Percentiles rank a stretch among this genome's conserved stretches.
phyloP scores from a whole-genome alignment of 2,113 vertebrate species.

The Muntiacus reevesi region DNA sequence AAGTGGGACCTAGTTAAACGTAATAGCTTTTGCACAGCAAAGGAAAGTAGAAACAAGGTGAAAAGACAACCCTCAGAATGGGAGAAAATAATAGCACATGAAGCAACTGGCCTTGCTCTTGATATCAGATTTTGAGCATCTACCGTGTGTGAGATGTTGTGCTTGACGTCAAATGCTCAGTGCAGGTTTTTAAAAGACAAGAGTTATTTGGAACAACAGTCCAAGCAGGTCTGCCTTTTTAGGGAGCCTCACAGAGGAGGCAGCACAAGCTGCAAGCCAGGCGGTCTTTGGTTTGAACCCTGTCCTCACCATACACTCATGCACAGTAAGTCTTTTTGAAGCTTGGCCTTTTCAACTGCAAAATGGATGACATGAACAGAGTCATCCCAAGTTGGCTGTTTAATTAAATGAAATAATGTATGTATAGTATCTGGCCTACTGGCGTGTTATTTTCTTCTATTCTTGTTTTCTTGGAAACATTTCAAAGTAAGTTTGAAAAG shows the following conservation, averaged over 20 bases:
- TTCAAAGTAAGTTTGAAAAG: not conserved
- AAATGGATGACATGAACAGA: not conserved
- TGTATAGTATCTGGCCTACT: not conserved
- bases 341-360: not conserved
- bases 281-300: not conserved
- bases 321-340: not conserved
- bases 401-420: not conserved
- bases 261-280: not conserved
- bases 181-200: slow-evolving; percentile 35
- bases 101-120: not conserved
- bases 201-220: slow-evolving; percentile 3
- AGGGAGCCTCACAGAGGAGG: not conserved
- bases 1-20: not conserved
- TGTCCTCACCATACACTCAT: not conserved
- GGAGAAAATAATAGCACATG: not conserved
- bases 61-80: not conserved
- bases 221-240: not conserved
- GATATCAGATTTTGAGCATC: not conserved
- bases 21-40: not conserved
- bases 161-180: slow-evolving; percentile 1
- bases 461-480: not conserved
- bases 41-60: not conserved
- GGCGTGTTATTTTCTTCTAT: not conserved
- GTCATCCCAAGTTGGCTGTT: not conserved
- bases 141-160: slow-evolving; percentile 31